Conservation (phyloP, 2,797 vertebrate genomes). For the Sebastes ruberrimus region DNA sequence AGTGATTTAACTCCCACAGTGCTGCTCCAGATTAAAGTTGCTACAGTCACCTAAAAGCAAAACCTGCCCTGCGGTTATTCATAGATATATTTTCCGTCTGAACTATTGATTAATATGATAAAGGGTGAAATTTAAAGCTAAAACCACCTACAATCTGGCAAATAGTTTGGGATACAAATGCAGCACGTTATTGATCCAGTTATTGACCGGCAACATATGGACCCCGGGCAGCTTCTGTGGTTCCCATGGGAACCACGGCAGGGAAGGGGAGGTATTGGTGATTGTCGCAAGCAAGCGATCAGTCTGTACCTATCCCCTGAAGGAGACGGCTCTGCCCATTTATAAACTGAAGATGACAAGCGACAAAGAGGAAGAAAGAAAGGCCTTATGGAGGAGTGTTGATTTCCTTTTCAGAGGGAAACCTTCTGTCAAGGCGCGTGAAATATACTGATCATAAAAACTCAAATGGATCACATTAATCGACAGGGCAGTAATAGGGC, state of each 20-base stretch:
- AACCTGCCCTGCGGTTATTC: neutral
- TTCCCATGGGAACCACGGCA: conserved; percentile 17
- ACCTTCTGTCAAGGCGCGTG: neutral
- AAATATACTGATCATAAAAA: neutral
- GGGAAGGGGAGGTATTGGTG: neutral
- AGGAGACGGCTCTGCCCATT: neutral
- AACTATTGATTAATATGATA: neutral
- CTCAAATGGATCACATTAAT: neutral
- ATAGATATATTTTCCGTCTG: neutral
- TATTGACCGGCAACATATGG: conserved; percentile 28
- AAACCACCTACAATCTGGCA: neutral
- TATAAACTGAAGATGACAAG: conserved; percentile 9
- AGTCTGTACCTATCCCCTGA: neutral
- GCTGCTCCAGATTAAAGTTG: neutral
- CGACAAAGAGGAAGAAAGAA: neutral
- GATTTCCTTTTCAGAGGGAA: conserved; percentile 1
- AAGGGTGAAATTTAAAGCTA: neutral
- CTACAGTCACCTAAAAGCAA: neutral
- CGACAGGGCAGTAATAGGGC: neutral
- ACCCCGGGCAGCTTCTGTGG: neutral
- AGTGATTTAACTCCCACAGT: neutral
- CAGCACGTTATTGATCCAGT: conserved; percentile 37
- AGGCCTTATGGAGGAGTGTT: neutral
- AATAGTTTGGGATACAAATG: neutral
- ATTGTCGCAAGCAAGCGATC: neutral